phyloP scores from a whole-genome alignment of 92 coral and sea anemone species.

The Paramuricea clavata region DNA sequence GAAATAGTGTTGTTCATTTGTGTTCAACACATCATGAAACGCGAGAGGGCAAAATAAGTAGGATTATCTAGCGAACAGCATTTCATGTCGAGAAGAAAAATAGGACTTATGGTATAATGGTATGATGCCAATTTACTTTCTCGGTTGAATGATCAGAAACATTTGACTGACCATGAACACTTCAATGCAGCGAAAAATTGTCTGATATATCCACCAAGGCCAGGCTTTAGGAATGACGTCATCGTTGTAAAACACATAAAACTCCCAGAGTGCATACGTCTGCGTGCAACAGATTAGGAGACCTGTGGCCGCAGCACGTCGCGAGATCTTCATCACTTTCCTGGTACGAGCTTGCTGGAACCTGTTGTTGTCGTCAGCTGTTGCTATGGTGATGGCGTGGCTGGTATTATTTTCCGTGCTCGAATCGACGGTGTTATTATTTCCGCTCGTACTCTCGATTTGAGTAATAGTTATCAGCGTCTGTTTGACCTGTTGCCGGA shows the following conservation, averaged over 20 bases:
- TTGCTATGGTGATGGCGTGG: background rate
- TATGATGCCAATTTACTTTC: background rate
- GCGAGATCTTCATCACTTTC: slow-evolving; percentile 32
- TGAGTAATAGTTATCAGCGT: background rate
- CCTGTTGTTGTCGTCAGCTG: background rate
- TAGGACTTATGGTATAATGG: background rate
- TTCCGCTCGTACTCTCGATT: background rate
- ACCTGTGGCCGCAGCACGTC: slow-evolving; percentile 38
- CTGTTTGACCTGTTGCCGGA: slow-evolving; percentile 7
- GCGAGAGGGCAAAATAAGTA: too few relatives aligned
- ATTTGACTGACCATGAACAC: slow-evolving; percentile 53
- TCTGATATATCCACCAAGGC: slow-evolving; percentile 71
- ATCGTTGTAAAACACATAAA: slow-evolving; percentile 22
- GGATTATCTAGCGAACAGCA: background rate
- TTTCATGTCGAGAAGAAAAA: background rate
- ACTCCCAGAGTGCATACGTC: slow-evolving; percentile 43
- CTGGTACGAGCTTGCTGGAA: slow-evolving; percentile 19
- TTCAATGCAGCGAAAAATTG: slow-evolving; percentile 62
- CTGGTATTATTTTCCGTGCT: background rate
- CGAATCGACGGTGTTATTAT: background rate
- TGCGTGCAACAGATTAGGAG: slow-evolving; percentile 33
- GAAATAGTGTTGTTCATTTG: background rate
- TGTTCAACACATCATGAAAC: background rate
- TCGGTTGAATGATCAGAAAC: slow-evolving; percentile 17
- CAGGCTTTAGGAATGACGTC: slow-evolving; percentile 41